These are phyloP conservation scores for Batillaria attramentaria DNA, from an alignment of 1,140 invertebrate species.

Conservation along the genomic window DNA sequence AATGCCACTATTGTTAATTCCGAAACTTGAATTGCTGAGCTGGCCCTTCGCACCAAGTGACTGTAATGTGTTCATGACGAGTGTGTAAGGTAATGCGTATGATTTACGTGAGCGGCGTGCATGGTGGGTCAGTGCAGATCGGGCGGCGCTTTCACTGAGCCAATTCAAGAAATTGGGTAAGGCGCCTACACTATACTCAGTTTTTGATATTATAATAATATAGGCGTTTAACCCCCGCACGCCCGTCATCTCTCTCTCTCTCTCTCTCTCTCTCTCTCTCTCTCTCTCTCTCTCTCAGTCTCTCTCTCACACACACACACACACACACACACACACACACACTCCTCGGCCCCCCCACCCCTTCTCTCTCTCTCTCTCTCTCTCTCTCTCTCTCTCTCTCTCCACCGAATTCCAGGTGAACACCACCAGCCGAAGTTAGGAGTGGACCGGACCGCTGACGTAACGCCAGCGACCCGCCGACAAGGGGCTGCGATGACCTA, in stretches of 20 bases:
- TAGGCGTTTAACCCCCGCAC: neutral
- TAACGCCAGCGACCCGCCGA: neutral
- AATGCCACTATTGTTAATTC: too few species aligned
- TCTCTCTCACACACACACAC: neutral
- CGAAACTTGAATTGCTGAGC: too few species aligned
- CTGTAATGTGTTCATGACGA: too few species aligned
- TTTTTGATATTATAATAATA: neutral
- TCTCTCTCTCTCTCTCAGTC: neutral
- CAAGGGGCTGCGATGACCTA: neutral
- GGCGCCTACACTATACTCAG: too few species aligned
- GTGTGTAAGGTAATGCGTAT: too few species aligned
- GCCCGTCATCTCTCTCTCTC: neutral
- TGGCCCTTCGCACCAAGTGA: too few species aligned
- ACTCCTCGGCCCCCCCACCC: neutral
- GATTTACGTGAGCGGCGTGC: neutral
- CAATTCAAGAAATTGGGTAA: too few species aligned
- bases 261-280: neutral
- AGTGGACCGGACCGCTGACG: too few species aligned
- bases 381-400: neutral
- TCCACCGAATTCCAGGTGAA: neutral
- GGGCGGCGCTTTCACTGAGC: neutral
- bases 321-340: neutral
- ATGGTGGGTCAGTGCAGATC: neutral
- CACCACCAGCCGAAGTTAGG: neutral
- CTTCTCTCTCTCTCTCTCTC: neutral